A percentile compares a stretch with the other conserved stretches of the same genome.
Evolutionary conservation across 2,113 vertebrate genomes (phyloP).

Genomic region (Xiphophorus maculatus): DNA sequence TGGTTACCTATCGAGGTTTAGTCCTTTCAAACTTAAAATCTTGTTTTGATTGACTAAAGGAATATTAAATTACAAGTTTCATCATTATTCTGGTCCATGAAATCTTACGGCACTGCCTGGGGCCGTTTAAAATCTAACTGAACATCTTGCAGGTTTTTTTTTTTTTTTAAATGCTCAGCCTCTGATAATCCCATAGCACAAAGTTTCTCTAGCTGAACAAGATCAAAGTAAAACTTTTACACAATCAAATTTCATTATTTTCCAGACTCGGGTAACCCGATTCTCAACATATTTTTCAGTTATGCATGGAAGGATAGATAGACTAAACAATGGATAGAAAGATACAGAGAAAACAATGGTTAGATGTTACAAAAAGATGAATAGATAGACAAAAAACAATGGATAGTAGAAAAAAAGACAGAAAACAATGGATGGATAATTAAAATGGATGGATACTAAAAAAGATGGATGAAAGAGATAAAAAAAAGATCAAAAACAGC

Average conservation of each 20-base stretch:
- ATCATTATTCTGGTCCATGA: not conserved
- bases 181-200: constrained; percentile 8
- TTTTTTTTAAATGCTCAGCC: constrained; percentile 3
- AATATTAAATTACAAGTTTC: not conserved
- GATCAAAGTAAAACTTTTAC: constrained; percentile 42
- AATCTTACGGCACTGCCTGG: not conserved
- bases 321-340: too few relatives aligned
- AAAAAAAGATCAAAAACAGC: too few relatives aligned
- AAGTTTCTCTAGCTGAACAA: constrained; percentile 15
- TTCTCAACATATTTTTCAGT: too few relatives aligned
- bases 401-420: too few relatives aligned
- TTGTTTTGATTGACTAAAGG: not conserved
- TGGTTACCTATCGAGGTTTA: not conserved
- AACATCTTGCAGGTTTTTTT: not conserved
- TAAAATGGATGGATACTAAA: too few relatives aligned
- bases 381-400: too few relatives aligned
- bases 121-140: not conserved
- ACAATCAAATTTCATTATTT: not conserved
- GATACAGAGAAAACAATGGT: too few relatives aligned
- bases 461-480: too few relatives aligned
- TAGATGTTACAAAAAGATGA: too few relatives aligned
- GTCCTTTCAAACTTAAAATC: not conserved
- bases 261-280: too few relatives aligned
- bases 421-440: too few relatives aligned
- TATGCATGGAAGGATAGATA: too few relatives aligned